Conservation (phyloP, 2,888 invertebrate genomes). For the Pristionchus mayeri region DNA sequence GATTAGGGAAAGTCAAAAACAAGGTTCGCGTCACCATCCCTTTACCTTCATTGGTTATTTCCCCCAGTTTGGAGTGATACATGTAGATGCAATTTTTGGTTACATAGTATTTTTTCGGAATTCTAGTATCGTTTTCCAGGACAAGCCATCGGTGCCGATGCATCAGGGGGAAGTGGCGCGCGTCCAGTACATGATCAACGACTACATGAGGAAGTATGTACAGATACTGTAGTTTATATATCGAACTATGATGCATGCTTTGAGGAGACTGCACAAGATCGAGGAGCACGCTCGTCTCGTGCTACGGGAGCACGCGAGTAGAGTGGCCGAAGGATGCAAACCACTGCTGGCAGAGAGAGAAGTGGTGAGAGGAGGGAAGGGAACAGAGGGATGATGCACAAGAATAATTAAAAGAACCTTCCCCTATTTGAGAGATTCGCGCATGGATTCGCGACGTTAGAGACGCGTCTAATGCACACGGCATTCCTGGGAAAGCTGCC, state of each 20-base stretch:
- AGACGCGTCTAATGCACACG: not conserved
- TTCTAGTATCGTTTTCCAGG: not conserved
- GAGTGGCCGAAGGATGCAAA: not conserved
- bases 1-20: not conserved
- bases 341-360: conserved; percentile 24
- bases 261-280: conserved; percentile 47
- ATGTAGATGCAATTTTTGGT: too few species aligned
- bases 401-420: not conserved
- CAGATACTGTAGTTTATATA: not conserved
- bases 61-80: too few species aligned
- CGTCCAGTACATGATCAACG: conserved; percentile 39
- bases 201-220: conserved; percentile 46
- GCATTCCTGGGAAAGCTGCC: conserved; percentile 41
- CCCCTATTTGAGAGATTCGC: conserved; percentile 16
- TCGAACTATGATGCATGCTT: not conserved
- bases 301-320: not conserved
- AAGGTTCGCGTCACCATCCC: too few species aligned
- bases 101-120: too few species aligned
- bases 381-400: not conserved
- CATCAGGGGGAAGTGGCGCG: conserved; percentile 41
- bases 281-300: conserved; percentile 23
- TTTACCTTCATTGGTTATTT: too few species aligned
- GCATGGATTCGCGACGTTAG: not conserved
- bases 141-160: conserved; percentile 27
- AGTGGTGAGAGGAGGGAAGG: not conserved